Evolutionary conservation across 1,140 invertebrate species (phyloP), one percentile per base, ranked within the genome.

Genomic region (Bradysia coprophila): DNA sequence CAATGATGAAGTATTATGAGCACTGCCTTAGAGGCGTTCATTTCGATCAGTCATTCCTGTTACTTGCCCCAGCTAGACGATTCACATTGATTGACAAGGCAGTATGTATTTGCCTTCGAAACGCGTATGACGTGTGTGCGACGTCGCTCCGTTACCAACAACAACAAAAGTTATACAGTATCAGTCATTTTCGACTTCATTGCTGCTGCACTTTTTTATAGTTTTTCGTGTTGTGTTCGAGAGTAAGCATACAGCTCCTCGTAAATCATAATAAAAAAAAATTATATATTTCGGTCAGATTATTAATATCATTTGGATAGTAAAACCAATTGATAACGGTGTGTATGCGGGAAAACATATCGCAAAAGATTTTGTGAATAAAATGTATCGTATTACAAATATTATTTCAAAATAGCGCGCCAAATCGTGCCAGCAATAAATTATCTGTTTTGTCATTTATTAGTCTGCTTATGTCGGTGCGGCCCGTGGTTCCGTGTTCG

Each of bases 91-190:
- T 56, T 58, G 56, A 58, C 56, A 57, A 49, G 45, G 43, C 46
- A 55, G 54, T 60, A 54, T 59, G 55, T 55, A 56, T 59, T 60
- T 59, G 54, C 51, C 54, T 55, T 52, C 57, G 57, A 59, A 60
- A 46, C 54, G 56, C 52, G 53, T 58, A 56, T 55, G 54, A 59
- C 57, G 57, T 59, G 55, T 49, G 48, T 42, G 20, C 38, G 38
- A 23, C 38, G 38, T 39, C 38, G 38, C 38, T 39, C 38, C 38
- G 38, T 39, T 39, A 18, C 21, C 21, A n/a, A n/a, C n/a, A n/a
- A n/a, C n/a, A n/a, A n/a, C n/a, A n/a, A n/a, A n/a, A n/a, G n/a
- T 36, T 36, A 6, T 36, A 9, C 6, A 6, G 6, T 5, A 36
- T n/a, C 33, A 28, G 24, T 28, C 6, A 28, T 8, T 28, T 28